Base-by-base conservation (phyloP, 2,113 vertebrate species). In the Grammomys surdaster region DNA sequence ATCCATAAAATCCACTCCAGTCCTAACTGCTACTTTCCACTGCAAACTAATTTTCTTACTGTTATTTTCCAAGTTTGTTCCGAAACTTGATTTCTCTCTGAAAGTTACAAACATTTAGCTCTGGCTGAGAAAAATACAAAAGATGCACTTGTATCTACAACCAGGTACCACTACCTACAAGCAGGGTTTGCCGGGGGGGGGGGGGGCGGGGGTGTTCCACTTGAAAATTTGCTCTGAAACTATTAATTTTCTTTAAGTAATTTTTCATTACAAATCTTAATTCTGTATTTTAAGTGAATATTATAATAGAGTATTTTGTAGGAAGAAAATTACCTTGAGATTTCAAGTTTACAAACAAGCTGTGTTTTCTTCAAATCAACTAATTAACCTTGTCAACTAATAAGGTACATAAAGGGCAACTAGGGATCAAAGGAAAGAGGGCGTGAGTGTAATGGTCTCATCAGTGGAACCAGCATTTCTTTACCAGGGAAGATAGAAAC, bases 1-100 rank as follows among this genome's bases (percentile, higher is more conserved):
- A 97, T 96, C 96, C 94, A 73, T 93, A 94, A 96, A 98, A 96
- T 96, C 97, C 92, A 95, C 88, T 95, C 63, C 75, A 89, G 80
- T 96, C 65, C 51, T 76, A 95, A 97, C 58, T 95, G 77, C 91
- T 94, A 92, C 76, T 96, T 97, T 96, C 89, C 85, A 91, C 20
- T 96, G 93, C 78, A 96, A 97, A 96, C 87, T 96, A 85, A 91
- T 96, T 88, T 97, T 92, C 89, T 77, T 91, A 69, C n/a, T 82
- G 88, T 69, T 92, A 88, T 89, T 97, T 95, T 89, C 82, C 95
- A 97, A 87, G 82, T 94, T 95, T 95, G 54, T 89, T 88, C 36
- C 16, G 70, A 97, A 16, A 89, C 31, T 96, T 82, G 43, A 94
- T 89, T 93, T 97, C 76, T 97, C 88, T 97, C 40, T 92, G 77